Evolutionary conservation across 2,888 invertebrate genomes (phyloP).

Genomic region (Acanthopleura granulata): DNA sequence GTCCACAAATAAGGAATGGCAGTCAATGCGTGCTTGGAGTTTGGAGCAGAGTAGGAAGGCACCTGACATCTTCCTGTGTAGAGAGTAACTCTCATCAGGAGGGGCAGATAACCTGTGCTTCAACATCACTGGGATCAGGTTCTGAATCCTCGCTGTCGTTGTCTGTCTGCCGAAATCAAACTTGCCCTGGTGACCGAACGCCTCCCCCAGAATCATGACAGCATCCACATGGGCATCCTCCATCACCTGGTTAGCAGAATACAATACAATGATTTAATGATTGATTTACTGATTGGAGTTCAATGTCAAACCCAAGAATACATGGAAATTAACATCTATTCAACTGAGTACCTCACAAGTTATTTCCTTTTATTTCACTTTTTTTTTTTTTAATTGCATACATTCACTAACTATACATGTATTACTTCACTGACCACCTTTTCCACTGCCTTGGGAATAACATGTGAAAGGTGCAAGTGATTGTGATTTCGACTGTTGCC

Average conservation of each 20-base stretch:
- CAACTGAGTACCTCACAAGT: too few relatives aligned
- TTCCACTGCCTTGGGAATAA: too few relatives aligned
- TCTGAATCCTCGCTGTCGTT: slow-evolving; percentile 84
- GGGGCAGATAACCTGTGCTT: slow-evolving; percentile 95
- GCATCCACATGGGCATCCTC: slow-evolving; percentile 96
- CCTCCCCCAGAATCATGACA: slow-evolving; percentile 96
- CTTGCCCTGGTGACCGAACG: slow-evolving; percentile 81
- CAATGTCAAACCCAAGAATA: too few relatives aligned
- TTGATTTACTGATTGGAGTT: too few relatives aligned
- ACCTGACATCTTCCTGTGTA: slow-evolving; percentile 97
- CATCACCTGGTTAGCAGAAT: slow-evolving; percentile 82
- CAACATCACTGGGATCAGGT: slow-evolving; percentile 91
- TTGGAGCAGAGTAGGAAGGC: slow-evolving; percentile 93
- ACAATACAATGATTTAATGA: too few relatives aligned
- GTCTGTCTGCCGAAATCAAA: slow-evolving; percentile 93
- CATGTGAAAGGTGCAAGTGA: too few relatives aligned
- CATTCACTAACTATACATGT: too few relatives aligned
- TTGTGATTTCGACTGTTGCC: too few relatives aligned
- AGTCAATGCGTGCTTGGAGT: slow-evolving; percentile 84
- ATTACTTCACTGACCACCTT: too few relatives aligned
- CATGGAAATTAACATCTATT: too few relatives aligned
- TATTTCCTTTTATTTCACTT: too few relatives aligned
- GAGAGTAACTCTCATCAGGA: slow-evolving; percentile 97
- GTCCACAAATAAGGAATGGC: slow-evolving; percentile 85
- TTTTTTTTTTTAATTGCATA: too few relatives aligned